These are phyloP conservation scores for Stenodema calcarata DNA, from an alignment of 2,888 invertebrate genomes.

Conservation along the genomic window DNA sequence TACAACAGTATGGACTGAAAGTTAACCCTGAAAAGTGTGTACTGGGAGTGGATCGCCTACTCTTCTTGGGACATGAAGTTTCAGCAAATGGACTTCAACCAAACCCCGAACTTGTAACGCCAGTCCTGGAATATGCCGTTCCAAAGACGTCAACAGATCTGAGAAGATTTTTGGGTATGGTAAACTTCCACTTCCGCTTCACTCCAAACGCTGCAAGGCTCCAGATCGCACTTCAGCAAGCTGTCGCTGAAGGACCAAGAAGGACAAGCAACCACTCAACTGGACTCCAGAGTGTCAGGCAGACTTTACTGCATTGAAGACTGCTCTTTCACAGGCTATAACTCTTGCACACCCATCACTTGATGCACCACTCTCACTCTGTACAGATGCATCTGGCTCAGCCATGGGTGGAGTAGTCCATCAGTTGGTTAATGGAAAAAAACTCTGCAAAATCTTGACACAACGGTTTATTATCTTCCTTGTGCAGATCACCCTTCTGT, in stretches of 20 bases:
- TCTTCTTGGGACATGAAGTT: slow-evolving; percentile 59
- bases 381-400: too few relatives aligned
- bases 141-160: slow-evolving; percentile 49
- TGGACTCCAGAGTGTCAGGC: slow-evolving; percentile 53
- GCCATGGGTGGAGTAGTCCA: too few relatives aligned
- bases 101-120: slow-evolving; percentile 58
- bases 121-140: slow-evolving; percentile 56
- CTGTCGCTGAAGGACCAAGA: slow-evolving; percentile 45
- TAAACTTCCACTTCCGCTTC: too few relatives aligned
- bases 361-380: slow-evolving; percentile 57
- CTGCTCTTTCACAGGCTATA: too few relatives aligned
- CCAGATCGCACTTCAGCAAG: slow-evolving; percentile 37
- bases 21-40: too few relatives aligned
- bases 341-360: slow-evolving; percentile 59
- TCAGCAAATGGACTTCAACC: slow-evolving; percentile 58
- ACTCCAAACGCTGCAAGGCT: slow-evolving; percentile 33
- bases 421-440: too few relatives aligned
- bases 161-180: slow-evolving; percentile 51
- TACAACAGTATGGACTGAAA: too few relatives aligned
- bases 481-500: too few relatives aligned
- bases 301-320: slow-evolving; percentile 59
- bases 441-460: too few relatives aligned
- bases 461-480: too few relatives aligned
- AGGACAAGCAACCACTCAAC: slow-evolving; percentile 56
- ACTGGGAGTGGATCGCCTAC: too few relatives aligned